Evolutionary conservation across 2,888 invertebrate genomes (phyloP), one percentile per base, ranked within the genome.

Genomic region (Cantharis flavilabris): DNA sequence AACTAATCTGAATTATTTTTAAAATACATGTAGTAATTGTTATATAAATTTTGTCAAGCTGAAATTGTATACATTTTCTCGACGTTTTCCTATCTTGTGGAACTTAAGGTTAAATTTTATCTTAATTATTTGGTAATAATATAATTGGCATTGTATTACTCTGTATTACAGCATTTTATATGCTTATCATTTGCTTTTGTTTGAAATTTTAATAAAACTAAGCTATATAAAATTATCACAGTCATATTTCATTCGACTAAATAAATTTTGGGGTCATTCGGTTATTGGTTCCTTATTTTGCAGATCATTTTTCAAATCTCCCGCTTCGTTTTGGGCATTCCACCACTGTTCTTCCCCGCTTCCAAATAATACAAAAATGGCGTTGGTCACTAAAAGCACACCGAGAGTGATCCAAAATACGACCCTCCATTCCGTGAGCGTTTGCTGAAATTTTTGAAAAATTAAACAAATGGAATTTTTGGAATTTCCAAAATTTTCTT

Each of bases 341-440:
- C 95, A 96, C 84, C 92, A 91, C 79, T 94, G 92, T 49, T 94
- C 91, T 64, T 96, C 93, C 0, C 94, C 96, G 80, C 93, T 92
- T 0, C 94, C 95, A 85, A 92, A 94, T 4, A 94, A 72, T 3
- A 93, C 83, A 86, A 94, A 96, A 9, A 95, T 84, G 0, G 93
- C 62, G 84, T 94, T 94, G 1, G 95, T 94, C 0, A 91, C 77
- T 0, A 92, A 87, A 78, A 96, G 91, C 3, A 96, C 91, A 0
- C 85, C 92, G 9, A 95, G 90, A 64, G 95, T 92, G 49, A 96
- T 93, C 94, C 96, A 95, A 86, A 96, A 96, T 0, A 96, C 95
- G 0, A 91, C 84, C 20, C 93, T 90, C 96, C 96, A 96, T 89
- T 95, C 92, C 18, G 87, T 86, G 9, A 94, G 83, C 0, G 91